Percentiles rank a stretch among this genome's conserved stretches.
Conservation (phyloP, 2,113 vertebrate genomes). For the Bettongia penicillata region DNA sequence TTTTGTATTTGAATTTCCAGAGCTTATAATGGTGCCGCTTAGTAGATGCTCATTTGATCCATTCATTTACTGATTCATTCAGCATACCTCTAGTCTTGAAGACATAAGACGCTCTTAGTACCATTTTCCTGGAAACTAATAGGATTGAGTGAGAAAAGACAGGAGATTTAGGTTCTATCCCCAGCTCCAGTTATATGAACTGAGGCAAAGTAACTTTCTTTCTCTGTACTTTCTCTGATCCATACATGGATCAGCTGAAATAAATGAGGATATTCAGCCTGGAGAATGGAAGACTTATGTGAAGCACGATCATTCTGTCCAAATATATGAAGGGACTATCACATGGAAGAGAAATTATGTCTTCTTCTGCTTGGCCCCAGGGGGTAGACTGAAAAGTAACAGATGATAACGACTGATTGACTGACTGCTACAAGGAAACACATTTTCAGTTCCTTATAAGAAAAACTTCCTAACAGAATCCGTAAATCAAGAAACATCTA, state of each 20-base stretch:
- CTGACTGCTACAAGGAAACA: neutral
- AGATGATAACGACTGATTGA: neutral
- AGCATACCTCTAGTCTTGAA: neutral
- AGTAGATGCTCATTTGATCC: neutral
- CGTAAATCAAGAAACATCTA: neutral
- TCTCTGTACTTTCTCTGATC: neutral
- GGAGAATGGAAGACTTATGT: neutral
- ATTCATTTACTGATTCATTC: neutral
- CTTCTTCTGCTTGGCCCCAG: neutral
- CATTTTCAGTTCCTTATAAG: neutral
- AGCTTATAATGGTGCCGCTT: neutral
- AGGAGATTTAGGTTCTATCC: neutral
- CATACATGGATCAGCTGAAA: neutral
- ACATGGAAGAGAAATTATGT: neutral
- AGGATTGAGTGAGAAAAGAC: neutral
- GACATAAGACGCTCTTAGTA: neutral
- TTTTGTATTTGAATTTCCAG: neutral
- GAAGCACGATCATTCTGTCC: neutral
- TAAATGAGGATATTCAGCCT: neutral
- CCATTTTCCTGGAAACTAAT: neutral
- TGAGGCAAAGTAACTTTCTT: neutral
- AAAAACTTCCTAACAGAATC: neutral
- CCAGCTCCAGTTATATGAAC: neutral
- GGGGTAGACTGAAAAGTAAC: neutral
- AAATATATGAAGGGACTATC: neutral